Conservation (phyloP, 2,888 invertebrate species). For the Drosophila diplacantha region DNA sequence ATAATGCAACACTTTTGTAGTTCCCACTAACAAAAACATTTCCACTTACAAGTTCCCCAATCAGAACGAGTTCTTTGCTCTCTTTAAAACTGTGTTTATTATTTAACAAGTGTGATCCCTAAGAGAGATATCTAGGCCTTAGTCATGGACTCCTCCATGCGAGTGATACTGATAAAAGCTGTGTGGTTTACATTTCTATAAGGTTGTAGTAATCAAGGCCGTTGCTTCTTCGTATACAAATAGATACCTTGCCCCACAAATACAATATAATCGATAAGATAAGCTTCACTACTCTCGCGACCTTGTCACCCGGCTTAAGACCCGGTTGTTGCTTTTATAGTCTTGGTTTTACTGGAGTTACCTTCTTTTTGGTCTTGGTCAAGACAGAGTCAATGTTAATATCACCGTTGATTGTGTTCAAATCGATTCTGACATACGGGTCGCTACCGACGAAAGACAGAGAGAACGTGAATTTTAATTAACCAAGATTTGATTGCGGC, state of each 20-base stretch:
- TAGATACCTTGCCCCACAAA: constrained; percentile 10
- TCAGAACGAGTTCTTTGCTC: background rate
- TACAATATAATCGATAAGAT: constrained; percentile 53
- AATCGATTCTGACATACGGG: constrained; percentile 96
- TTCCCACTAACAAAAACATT: background rate
- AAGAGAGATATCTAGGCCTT: constrained; percentile 12
- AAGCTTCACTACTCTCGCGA: constrained; percentile 9
- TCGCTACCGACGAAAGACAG: constrained; percentile 82
- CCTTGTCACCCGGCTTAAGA: constrained; percentile 2
- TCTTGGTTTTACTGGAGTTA: constrained; percentile 72
- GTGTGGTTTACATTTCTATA: constrained; percentile 25
- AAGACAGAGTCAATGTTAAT: constrained; percentile 93
- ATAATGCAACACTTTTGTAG: background rate
- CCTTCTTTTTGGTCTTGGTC: constrained; percentile 98
- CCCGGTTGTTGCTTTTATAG: background rate
- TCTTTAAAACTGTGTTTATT: background rate
- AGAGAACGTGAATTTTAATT: constrained; percentile 1
- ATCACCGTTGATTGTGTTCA: constrained; percentile 90
- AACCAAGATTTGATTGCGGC: background rate
- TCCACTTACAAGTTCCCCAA: background rate
- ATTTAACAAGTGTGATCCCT: constrained; percentile 7
- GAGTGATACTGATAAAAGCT: constrained; percentile 8
- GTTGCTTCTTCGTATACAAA: background rate
- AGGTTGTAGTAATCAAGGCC: constrained; percentile 25
- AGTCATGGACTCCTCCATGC: constrained; percentile 9